A percentile compares a stretch with the other conserved stretches of the same genome.
Evolutionary conservation across 2,888 invertebrate genomes (phyloP).

Genomic region (Synergus itoensis): DNA sequence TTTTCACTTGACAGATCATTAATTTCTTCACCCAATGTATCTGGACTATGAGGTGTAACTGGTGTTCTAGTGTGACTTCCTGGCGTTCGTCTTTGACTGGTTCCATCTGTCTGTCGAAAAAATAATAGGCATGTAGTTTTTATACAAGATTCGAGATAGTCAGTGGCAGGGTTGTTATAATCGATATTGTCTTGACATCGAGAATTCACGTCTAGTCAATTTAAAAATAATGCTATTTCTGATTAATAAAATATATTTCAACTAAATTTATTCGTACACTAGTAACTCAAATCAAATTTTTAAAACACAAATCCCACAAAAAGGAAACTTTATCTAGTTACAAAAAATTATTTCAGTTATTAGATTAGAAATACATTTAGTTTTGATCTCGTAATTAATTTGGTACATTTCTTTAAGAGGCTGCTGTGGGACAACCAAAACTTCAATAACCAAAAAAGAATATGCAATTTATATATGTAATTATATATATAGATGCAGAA

Average conservation of each 20-base stretch:
- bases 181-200: conserved; percentile 25
- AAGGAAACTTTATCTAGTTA: too few relatives aligned
- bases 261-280: too few relatives aligned
- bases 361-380: too few relatives aligned
- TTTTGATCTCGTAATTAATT: too few relatives aligned
- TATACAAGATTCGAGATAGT: neutral
- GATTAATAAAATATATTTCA: neutral
- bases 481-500: too few relatives aligned
- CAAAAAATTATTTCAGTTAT: too few relatives aligned
- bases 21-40: conserved; percentile 66
- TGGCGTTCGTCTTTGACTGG: conserved; percentile 68
- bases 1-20: conserved; percentile 68
- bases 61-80: conserved; percentile 69
- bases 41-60: conserved; percentile 66
- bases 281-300: too few relatives aligned
- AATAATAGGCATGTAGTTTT: neutral
- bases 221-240: neutral
- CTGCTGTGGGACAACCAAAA: too few relatives aligned
- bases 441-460: too few relatives aligned
- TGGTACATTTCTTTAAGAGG: too few relatives aligned
- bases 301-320: too few relatives aligned
- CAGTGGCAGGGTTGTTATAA: neutral
- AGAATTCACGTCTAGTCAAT: neutral
- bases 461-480: too few relatives aligned
- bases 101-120: conserved; percentile 69